Base-by-base conservation (phyloP, 1,140 invertebrate genomes). In the Hyphantria cunea region DNA sequence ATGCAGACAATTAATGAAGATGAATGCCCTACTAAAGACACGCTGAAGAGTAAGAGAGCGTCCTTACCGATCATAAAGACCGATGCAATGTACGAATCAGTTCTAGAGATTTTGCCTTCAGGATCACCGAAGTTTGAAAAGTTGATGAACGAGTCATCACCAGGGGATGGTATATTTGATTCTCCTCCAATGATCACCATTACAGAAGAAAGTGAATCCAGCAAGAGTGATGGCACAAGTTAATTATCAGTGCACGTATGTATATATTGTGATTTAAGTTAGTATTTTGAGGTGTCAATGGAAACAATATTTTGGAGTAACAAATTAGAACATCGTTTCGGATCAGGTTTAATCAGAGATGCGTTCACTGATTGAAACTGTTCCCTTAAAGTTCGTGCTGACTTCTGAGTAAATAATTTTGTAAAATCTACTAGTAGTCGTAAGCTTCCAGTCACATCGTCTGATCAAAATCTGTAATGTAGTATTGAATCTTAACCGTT, bases 141-240 rank as follows among this genome's bases (percentile, higher is more conserved):
- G 65, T 70, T 92, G 11, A 80, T 65, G 5, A 90, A 91, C 66
- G 89, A 91, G 39, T 71, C 78, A n/a, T 87, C 89, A 5, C 81
- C 86, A n/a, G 76, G 80, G 53, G 89, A 87, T 13, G 68, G 67
- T 17, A 67, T 68, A 15, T 81, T 73, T 39, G 80, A 82, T 34
- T 70, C 77, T 12, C 87, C 87, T n/a, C 89, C 90, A 0, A 84
- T 92, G 80, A 91, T 92, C 42, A 92, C 91, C 0, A 91, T 92
- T 33, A 92, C 89, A 0, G 91, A 92, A 59, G 91, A 92, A 48
- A 81, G 72, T 50, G 90, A 92, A 42, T 78, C 80, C 32, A 76
- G 79, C 14, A 85, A 85, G 60, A 82, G 81, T 63, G 86, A 90
- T 48, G 80, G 76, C 58, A 84, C 82, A 64, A 92, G 90, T 81